phyloP scores from a whole-genome alignment of 2,888 invertebrate genomes.

The Tholera decimalis region DNA sequence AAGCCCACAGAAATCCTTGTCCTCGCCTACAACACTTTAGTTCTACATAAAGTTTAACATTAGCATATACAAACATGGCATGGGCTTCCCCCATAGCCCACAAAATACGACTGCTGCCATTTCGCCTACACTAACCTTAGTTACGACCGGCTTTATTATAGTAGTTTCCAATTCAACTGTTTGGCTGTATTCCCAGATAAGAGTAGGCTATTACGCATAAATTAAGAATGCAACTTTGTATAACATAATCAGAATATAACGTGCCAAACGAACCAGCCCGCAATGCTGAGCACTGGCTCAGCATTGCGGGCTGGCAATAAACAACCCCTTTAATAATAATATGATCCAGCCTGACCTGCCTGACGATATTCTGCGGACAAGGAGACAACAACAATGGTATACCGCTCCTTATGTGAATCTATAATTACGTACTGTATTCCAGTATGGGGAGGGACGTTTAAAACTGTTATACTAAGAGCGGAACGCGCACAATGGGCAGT shows the following conservation, averaged over 20 bases:
- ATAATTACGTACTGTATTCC: too few relatives aligned
- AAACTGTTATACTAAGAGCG: too few relatives aligned
- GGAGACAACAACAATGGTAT: too few relatives aligned
- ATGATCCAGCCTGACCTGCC: too few relatives aligned
- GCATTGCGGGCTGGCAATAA: too few relatives aligned
- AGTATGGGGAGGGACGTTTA: too few relatives aligned
- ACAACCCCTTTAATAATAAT: too few relatives aligned
- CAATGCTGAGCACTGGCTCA: too few relatives aligned
- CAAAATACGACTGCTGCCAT: conserved; percentile 33
- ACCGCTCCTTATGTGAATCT: too few relatives aligned
- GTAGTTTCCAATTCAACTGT: conserved; percentile 4
- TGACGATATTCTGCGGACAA: too few relatives aligned
- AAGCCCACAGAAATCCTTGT: conserved; percentile 31
- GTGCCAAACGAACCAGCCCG: too few relatives aligned
- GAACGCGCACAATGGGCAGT: too few relatives aligned
- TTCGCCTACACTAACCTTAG: conserved; percentile 21
- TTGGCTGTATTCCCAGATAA: conserved; percentile 24
- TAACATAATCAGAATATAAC: not conserved
- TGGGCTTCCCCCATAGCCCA: conserved; percentile 33
- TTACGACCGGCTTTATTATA: conserved; percentile 21
- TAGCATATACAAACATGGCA: conserved; percentile 12
- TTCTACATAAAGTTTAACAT: conserved; percentile 18
- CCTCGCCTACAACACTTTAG: conserved; percentile 4
- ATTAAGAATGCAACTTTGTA: not conserved
- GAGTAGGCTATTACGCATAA: not conserved